phyloP scores from a whole-genome alignment of 2,797 vertebrate species.

The Acestrorhynchus altus region DNA sequence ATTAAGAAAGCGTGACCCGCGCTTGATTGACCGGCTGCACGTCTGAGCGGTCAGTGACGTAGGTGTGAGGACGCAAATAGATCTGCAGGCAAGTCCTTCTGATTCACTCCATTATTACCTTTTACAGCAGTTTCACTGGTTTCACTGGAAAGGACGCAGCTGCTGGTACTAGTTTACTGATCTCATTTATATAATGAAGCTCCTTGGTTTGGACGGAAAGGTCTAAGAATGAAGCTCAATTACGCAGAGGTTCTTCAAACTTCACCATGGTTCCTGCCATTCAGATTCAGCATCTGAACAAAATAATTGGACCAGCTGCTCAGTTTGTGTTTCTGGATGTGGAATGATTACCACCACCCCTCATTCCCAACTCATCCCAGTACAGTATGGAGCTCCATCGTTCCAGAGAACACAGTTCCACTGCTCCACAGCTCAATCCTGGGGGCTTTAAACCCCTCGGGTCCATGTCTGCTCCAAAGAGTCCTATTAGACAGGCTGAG shows the following conservation, averaged over 20 bases:
- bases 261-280: background rate
- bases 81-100: conserved; percentile 18
- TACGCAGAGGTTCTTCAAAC: background rate
- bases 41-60: conserved; percentile 34
- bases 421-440: no score
- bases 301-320: no score
- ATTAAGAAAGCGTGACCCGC: conserved; percentile 51
- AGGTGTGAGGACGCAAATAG: conserved; percentile 39
- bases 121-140: background rate
- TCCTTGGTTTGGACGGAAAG: no score
- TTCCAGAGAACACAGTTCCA: no score
- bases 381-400: no score
- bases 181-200: no score
- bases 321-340: no score
- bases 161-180: background rate
- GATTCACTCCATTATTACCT: conserved; percentile 15
- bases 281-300: background rate
- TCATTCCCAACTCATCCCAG: no score
- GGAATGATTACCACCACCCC: no score
- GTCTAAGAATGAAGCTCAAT: background rate
- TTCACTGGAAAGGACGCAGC: background rate
- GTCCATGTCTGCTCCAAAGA: no score
- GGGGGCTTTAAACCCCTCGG: no score
- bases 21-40: conserved; percentile 37
- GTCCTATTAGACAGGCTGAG: no score